Base-by-base conservation (phyloP, 2,888 invertebrate species). In the Sinentomon sp. region DNA sequence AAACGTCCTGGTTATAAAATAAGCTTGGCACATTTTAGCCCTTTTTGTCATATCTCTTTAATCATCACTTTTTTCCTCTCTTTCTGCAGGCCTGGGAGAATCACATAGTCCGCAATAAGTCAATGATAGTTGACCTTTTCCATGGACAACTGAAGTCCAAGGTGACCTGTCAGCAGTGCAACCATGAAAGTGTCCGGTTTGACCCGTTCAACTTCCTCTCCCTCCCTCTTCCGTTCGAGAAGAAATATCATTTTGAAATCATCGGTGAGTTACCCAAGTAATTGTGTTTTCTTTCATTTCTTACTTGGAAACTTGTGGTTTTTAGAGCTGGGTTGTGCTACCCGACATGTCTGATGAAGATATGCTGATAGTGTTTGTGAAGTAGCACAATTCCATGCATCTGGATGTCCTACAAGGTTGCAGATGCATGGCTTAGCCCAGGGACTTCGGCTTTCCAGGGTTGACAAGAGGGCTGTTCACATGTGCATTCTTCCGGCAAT, bases 121-220 rank as follows among this genome's bases (percentile, higher is more conserved):
- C 80, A 24, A 71, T 85, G 40, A 68, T 85, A 41, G 80, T 80
- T 32, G 82, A 83, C 50, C 57, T 83, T 42, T 85, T 85, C 59
- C 80, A 80, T 53, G 87, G 85, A 0, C 82, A 83, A 53, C 63
- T 87, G 7, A 80, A 82, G 54, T 85, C 83, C 4, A 70, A 74
- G 50, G 74, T 71, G 32, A 68, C 70, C 29, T 87, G 87, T 53
- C 64, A 68, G 46, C 66, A 68, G 16, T 87, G 87, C 56, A 68
- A 68, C 7, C 66, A 69, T 41, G 73, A 76, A 46, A 78, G 77
- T 32, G 77, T 80, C 36, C 64, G 77, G 26, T 87, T 85, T 55
- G 87, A 87, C 57, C 75, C 83, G 3, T 87, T 85, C 60, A 82
- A 78, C 53, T 70, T 78, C 55, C 64, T 87, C 29, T 73, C 78